A percentile compares a stretch with the other conserved stretches of the same genome.
Evolutionary conservation across 2,113 vertebrate species (phyloP).

Genomic region (Hyla sarda): DNA sequence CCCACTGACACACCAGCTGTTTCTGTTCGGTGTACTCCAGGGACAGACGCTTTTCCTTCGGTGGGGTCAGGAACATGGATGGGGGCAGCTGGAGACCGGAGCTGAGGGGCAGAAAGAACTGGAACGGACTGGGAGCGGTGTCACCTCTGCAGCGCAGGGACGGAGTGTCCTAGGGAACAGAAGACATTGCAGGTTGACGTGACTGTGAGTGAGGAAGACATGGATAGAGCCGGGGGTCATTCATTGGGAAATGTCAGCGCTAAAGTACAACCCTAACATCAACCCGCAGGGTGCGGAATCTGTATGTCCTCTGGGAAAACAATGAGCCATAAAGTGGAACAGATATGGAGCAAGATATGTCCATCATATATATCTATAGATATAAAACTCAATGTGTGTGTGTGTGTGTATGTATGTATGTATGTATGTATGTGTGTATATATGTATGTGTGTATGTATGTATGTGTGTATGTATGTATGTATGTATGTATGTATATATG

Average conservation of each 20-base stretch:
- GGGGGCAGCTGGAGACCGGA: conserved; percentile 87
- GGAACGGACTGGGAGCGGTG: conserved; percentile 81
- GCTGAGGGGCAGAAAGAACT: conserved; percentile 91
- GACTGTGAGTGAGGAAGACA: neutral
- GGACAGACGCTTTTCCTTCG: conserved; percentile 84
- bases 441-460: too few relatives aligned
- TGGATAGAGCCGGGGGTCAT: neutral
- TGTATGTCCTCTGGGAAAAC: neutral
- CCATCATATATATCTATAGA: too few relatives aligned
- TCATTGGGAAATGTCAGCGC: neutral
- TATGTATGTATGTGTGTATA: too few relatives aligned
- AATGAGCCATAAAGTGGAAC: too few relatives aligned
- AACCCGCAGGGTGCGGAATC: neutral
- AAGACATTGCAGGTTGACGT: neutral
- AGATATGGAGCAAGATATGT: too few relatives aligned
- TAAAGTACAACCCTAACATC: neutral
- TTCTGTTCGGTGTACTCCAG: conserved; percentile 88
- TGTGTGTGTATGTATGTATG: too few relatives aligned
- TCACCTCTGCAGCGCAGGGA: conserved; percentile 81
- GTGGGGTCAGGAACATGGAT: conserved; percentile 84
- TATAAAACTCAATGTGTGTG: too few relatives aligned
- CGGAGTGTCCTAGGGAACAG: conserved; percentile 77
- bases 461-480: too few relatives aligned
- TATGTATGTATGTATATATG: too few relatives aligned
- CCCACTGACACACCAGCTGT: conserved; percentile 93